A percentile compares a stretch with the other conserved stretches of the same genome.
Conservation (phyloP, 2,797 vertebrate species). For the Tokudaia muenninki region DNA sequence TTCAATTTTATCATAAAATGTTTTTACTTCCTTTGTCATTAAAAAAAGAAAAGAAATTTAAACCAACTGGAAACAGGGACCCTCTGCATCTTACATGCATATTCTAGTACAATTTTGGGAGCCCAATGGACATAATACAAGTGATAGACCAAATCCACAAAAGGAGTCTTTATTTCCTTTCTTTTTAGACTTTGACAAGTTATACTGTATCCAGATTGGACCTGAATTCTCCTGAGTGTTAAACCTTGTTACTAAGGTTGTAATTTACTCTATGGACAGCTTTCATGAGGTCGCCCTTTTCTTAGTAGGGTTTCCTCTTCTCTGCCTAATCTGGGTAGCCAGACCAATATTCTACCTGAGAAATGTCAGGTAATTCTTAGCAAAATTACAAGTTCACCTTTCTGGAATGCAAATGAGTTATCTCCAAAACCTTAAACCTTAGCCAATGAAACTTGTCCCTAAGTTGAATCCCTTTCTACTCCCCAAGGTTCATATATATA, state of each 20-base stretch:
- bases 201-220: not conserved
- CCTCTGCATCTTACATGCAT: not conserved
- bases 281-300: not conserved
- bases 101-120: not conserved
- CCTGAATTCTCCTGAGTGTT: not conserved
- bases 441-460: not conserved
- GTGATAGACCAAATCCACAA: not conserved
- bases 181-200: not conserved
- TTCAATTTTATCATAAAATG: too few species aligned
- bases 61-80: not conserved
- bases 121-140: not conserved
- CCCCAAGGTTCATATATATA: not conserved
- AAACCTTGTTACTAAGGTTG: not conserved
- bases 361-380: not conserved
- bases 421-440: not conserved
- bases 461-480: not conserved
- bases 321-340: not conserved
- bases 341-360: not conserved
- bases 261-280: not conserved
- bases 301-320: not conserved
- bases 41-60: not conserved
- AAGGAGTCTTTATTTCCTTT: not conserved
- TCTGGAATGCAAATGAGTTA: not conserved
- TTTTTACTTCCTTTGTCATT: too few species aligned
- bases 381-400: not conserved